A percentile compares a stretch with the other conserved stretches of the same genome.
phyloP scores from a whole-genome alignment of 2,113 vertebrate species.

The Xyliphius kryptos region DNA sequence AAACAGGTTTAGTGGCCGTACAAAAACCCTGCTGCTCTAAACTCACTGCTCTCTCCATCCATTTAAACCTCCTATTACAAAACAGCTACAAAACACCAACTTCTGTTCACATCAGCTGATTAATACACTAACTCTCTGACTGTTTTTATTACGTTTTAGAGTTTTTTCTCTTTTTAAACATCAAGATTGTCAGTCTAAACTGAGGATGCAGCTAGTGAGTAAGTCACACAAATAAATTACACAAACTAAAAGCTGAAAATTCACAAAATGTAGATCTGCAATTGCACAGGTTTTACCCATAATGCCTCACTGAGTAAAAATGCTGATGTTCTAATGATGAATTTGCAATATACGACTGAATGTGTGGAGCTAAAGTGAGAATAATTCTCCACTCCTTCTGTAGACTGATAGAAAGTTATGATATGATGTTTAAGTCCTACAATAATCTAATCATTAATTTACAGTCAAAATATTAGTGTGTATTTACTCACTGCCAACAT shows the following conservation, averaged over 20 bases:
- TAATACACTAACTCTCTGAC: not conserved
- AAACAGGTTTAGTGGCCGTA: too few relatives aligned
- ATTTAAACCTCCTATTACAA: slow-evolving; percentile 1
- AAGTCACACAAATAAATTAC: not conserved
- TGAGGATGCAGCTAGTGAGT: not conserved
- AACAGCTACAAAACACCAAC: not conserved
- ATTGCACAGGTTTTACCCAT: not conserved
- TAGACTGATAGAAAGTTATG: not conserved
- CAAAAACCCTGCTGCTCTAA: slow-evolving; percentile 5
- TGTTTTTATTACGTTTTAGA: not conserved
- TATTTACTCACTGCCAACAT: slow-evolving; percentile 2
- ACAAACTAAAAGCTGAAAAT: too few relatives aligned
- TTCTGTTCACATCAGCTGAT: not conserved
- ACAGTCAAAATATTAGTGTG: not conserved
- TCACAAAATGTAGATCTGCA: slow-evolving; percentile 3
- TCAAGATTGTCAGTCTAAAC: not conserved
- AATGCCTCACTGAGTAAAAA: not conserved
- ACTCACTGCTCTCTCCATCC: slow-evolving; percentile 7
- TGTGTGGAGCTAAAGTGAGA: too few relatives aligned
- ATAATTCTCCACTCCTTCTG: not conserved
- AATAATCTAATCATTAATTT: not conserved
- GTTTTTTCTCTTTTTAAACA: not conserved
- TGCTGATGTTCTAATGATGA: too few relatives aligned
- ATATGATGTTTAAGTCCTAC: not conserved
- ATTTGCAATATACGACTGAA: too few relatives aligned